Evolutionary conservation across 2,113 vertebrate genomes (phyloP).

Genomic region (Lichenostomus cassidix): DNA sequence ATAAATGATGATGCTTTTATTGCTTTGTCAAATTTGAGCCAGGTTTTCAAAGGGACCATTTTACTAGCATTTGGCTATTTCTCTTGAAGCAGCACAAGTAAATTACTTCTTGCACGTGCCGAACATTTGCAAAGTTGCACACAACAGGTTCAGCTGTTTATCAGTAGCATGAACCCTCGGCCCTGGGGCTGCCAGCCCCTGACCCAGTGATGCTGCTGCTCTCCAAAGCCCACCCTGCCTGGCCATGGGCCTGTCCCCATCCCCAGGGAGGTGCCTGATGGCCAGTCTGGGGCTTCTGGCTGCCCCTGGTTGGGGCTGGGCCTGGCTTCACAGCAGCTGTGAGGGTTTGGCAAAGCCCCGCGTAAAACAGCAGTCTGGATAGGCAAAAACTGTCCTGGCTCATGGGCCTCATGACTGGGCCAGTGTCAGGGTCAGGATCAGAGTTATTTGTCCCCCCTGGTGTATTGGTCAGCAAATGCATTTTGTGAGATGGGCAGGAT

Average conservation of each 20-base stretch:
- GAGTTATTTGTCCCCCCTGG: not conserved
- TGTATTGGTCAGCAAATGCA: not conserved
- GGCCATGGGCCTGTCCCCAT: not conserved
- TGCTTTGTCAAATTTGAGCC: not conserved
- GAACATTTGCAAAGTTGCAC: not conserved
- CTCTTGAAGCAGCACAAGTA: not conserved
- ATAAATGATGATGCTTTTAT: not conserved
- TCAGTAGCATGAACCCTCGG: not conserved
- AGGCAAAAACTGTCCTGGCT: not conserved
- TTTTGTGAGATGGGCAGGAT: not conserved
- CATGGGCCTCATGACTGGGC: not conserved
- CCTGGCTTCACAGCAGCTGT: not conserved
- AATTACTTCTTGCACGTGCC: not conserved
- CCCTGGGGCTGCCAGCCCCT: accelerated
- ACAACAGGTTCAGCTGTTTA: not conserved
- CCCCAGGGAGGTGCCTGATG: not conserved
- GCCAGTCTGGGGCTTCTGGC: accelerated
- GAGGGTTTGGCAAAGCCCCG: accelerated
- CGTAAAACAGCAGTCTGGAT: not conserved
- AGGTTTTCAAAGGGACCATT: not conserved
- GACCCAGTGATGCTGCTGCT: accelerated
- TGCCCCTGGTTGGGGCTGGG: not conserved
- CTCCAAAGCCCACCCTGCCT: not conserved
- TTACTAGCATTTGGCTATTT: not conserved
- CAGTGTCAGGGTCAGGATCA: not conserved